Evolutionary conservation across 2,888 invertebrate genomes (phyloP).

Genomic region (Metallyticus violacea): DNA sequence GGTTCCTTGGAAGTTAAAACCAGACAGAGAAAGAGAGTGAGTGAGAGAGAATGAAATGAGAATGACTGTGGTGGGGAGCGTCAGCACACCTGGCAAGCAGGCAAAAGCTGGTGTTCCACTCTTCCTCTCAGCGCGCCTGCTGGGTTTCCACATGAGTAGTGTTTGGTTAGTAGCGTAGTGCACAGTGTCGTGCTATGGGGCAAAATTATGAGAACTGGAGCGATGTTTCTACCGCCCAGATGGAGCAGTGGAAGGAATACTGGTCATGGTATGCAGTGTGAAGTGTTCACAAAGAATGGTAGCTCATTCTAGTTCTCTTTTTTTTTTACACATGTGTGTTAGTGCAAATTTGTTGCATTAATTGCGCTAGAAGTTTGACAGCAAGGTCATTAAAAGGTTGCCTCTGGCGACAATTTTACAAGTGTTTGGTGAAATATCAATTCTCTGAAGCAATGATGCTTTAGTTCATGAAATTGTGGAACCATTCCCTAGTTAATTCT

Average conservation of each 20-base stretch:
- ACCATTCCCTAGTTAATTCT: too few species aligned
- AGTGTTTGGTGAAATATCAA: too few species aligned
- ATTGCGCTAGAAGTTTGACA: neutral
- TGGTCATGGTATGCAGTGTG: slow-evolving; percentile 17
- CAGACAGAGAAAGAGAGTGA: too few species aligned
- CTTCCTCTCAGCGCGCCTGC: neutral
- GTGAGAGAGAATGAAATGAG: neutral
- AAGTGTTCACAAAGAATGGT: neutral
- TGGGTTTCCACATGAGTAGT: neutral
- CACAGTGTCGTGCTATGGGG: neutral
- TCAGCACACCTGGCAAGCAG: neutral
- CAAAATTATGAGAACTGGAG: slow-evolving; percentile 4
- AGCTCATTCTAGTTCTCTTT: too few species aligned
- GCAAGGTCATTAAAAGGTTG: neutral
- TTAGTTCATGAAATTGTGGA: too few species aligned
- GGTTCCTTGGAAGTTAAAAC: neutral
- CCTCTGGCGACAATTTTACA: too few species aligned
- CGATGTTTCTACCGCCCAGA: neutral
- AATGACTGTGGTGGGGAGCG: neutral
- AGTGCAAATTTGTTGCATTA: too few species aligned
- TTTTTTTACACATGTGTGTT: too few species aligned
- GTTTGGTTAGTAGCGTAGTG: neutral
- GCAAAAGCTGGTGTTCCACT: neutral
- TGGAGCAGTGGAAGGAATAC: slow-evolving; percentile 13
- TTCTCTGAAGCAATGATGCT: too few species aligned